Evolutionary conservation across 2,113 vertebrate genomes (phyloP).

Genomic region (Baryphthengus martii): DNA sequence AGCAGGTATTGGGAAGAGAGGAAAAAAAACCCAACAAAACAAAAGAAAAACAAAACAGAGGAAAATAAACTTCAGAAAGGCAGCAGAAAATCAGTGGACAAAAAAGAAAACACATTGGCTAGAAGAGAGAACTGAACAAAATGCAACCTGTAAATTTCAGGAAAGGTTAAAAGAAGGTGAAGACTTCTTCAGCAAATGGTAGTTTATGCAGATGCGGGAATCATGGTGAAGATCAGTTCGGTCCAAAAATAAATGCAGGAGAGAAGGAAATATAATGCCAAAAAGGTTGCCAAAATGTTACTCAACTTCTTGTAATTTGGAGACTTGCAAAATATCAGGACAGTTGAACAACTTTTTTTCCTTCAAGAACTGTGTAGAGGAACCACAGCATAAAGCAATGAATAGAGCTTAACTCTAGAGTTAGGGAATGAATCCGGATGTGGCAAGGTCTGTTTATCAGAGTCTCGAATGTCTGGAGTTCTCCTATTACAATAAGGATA

Average conservation of each 20-base stretch:
- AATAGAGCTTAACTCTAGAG: not conserved
- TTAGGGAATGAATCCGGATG: conserved; percentile 26
- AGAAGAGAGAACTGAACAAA: not conserved
- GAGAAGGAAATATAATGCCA: not conserved
- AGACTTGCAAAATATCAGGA: conserved; percentile 22
- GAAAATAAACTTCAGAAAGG: not conserved
- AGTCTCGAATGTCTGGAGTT: not conserved
- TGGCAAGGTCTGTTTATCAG: conserved; percentile 50
- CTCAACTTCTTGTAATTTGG: conserved; percentile 32
- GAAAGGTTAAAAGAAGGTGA: not conserved
- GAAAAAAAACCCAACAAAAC: not conserved
- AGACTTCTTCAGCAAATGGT: not conserved
- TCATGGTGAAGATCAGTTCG: not conserved
- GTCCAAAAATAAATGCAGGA: not conserved
- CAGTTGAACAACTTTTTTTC: not conserved
- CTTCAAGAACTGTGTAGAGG: not conserved
- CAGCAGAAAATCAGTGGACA: not conserved
- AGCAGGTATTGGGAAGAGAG: accelerated
- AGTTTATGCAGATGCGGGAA: not conserved
- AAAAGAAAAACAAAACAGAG: not conserved
- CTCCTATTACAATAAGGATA: conserved; percentile 2
- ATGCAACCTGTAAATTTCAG: not conserved
- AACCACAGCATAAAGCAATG: not conserved
- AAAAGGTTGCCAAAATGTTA: conserved; percentile 24
- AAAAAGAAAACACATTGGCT: accelerated